phyloP scores from a whole-genome alignment of 2,797 vertebrate genomes.

The Sandelia bainsii region DNA sequence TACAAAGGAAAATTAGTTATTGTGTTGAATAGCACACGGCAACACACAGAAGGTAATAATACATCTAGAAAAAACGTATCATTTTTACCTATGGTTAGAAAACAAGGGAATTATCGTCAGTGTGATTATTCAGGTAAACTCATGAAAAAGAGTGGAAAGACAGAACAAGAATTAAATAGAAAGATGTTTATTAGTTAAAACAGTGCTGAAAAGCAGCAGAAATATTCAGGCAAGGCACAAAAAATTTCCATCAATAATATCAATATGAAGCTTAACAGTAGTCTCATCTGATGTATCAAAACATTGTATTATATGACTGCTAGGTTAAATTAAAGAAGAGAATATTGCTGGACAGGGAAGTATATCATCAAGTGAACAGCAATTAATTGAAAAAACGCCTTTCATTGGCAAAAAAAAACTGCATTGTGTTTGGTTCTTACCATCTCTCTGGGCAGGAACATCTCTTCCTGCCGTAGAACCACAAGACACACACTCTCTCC shows the following conservation, averaged over 20 bases:
- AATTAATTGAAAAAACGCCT: neutral
- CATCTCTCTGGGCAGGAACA: constrained; percentile 95
- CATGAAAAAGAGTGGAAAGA: constrained; percentile 32
- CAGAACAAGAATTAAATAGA: constrained; percentile 34
- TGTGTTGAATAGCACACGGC: neutral
- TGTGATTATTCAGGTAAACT: constrained; percentile 36
- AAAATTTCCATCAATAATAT: neutral
- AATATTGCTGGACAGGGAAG: constrained; percentile 6
- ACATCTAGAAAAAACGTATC: neutral
- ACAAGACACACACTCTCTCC: constrained; percentile 91
- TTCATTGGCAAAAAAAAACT: too few relatives aligned
- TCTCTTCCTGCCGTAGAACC: constrained; percentile 92
- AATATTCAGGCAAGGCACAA: constrained; percentile 24
- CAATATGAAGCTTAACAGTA: constrained; percentile 28
- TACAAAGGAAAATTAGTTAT: neutral
- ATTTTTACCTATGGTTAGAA: neutral
- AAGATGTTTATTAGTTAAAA: constrained; percentile 68
- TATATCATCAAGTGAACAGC: neutral
- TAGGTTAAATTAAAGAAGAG: constrained; percentile 1
- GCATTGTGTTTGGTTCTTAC: constrained; percentile 83
- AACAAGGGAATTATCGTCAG: neutral
- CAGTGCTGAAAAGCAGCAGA: constrained; percentile 47
- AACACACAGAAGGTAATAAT: neutral
- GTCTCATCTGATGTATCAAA: neutral
- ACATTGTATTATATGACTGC: constrained; percentile 3